Percentiles rank a stretch among this genome's conserved stretches.
Evolutionary conservation across 23 tunicate species (phyloP).

Genomic region (Oikopleura albicans): DNA sequence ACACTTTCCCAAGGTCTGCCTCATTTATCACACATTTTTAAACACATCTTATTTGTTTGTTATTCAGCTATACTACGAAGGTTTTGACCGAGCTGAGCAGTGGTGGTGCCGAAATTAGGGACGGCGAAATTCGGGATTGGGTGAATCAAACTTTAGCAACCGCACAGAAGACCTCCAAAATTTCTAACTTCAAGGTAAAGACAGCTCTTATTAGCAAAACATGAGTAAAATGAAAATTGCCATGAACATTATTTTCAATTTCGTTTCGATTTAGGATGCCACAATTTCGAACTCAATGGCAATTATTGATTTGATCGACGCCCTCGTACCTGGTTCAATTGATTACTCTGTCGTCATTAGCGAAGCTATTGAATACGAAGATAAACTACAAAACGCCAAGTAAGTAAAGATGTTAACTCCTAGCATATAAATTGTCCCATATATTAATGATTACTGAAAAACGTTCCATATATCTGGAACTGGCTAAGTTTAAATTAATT

Average conservation of each 20-base stretch:
- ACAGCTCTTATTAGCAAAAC: neutral
- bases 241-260: too few species aligned
- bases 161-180: slow-evolving; percentile 27
- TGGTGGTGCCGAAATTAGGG: slow-evolving; percentile 25
- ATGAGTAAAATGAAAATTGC: neutral
- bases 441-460: too few species aligned
- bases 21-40: too few species aligned
- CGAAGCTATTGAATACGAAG: slow-evolving; percentile 40
- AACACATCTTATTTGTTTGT: too few species aligned
- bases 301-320: slow-evolving; percentile 65
- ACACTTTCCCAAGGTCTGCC: too few species aligned
- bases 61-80: slow-evolving; percentile 57
- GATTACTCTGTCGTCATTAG: slow-evolving; percentile 37
- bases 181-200: slow-evolving; percentile 52
- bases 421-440: neutral
- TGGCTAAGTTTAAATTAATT: too few species aligned
- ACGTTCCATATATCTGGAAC: too few species aligned
- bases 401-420: slow-evolving; percentile 19
- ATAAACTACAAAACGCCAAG: slow-evolving; percentile 68
- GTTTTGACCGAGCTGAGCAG: slow-evolving; percentile 29
- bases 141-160: slow-evolving; percentile 35
- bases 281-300: slow-evolving; percentile 33
- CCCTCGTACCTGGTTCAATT: slow-evolving; percentile 46
- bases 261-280: slow-evolving; percentile 28
- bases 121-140: slow-evolving; percentile 53